Percentiles rank a stretch among this genome's conserved stretches.
Conservation (phyloP, 2,113 vertebrate species). For the Synodontis membranacea region DNA sequence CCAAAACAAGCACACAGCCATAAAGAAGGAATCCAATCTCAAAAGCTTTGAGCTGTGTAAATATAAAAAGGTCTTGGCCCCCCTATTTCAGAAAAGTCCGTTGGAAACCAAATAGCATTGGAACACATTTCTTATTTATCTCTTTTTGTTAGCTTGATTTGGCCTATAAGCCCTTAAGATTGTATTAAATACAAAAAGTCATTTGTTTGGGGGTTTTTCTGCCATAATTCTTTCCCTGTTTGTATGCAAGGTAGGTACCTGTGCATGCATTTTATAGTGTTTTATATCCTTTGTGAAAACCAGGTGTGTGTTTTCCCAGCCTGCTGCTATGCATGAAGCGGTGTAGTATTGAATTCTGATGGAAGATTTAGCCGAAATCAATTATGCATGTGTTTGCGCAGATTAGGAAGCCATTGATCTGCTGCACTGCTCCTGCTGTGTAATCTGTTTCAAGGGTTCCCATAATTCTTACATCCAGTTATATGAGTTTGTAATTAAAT, state of each 20-base stretch:
- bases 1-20: slow-evolving; percentile 31
- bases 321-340: not conserved
- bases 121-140: not conserved
- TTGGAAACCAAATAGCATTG: not conserved
- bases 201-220: not conserved
- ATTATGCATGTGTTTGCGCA: slow-evolving; percentile 47
- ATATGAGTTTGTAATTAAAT: slow-evolving; percentile 41
- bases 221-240: not conserved
- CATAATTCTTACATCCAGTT: slow-evolving; percentile 19
- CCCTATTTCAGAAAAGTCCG: not conserved
- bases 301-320: not conserved
- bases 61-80: slow-evolving; percentile 16
- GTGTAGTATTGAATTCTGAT: slow-evolving; percentile 39
- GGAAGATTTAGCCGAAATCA: slow-evolving; percentile 44
- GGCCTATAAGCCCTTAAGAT: not conserved
- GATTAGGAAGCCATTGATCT: slow-evolving; percentile 52
- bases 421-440: not conserved
- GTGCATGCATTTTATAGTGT: not conserved
- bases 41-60: slow-evolving; percentile 26
- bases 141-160: not conserved
- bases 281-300: slow-evolving; percentile 20
- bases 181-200: not conserved
- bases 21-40: slow-evolving; percentile 35
- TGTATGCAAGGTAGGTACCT: not conserved
- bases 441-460: slow-evolving; percentile 26